Percentiles rank a stretch among this genome's conserved stretches.
Conservation (phyloP, 2,888 invertebrate genomes). For the Platycnemis pennipes region DNA sequence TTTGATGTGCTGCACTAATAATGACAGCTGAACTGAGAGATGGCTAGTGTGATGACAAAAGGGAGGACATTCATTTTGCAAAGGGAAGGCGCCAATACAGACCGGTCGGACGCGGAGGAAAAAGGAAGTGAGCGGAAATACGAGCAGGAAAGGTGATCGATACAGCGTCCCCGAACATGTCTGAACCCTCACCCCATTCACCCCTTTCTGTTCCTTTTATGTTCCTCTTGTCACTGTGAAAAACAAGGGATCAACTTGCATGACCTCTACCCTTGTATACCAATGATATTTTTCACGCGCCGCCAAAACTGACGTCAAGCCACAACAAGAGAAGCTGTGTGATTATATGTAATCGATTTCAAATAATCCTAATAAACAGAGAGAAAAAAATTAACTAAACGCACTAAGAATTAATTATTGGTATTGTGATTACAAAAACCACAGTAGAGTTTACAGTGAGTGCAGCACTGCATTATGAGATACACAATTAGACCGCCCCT, state of each 20-base stretch:
- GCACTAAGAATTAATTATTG: too few relatives aligned
- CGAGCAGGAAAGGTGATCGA: not conserved
- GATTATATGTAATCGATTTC: too few relatives aligned
- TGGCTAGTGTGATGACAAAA: not conserved
- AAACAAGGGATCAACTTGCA: not conserved
- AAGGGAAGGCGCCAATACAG: not conserved
- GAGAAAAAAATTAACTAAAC: too few relatives aligned
- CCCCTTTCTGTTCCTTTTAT: not conserved
- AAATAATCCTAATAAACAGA: too few relatives aligned
- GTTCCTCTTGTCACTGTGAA: not conserved
- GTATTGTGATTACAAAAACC: too few relatives aligned
- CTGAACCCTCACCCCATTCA: not conserved
- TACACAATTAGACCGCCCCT: too few relatives aligned
- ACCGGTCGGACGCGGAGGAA: not conserved
- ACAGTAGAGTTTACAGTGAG: too few relatives aligned
- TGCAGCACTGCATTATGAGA: too few relatives aligned
- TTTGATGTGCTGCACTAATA: not conserved
- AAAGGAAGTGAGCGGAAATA: not conserved
- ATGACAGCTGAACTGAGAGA: not conserved
- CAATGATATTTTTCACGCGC: too few relatives aligned
- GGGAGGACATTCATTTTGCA: not conserved
- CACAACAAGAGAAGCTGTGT: too few relatives aligned
- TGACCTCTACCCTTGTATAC: not conserved
- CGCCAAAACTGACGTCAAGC: too few relatives aligned
- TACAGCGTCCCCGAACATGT: not conserved